These are phyloP conservation scores for Gryllus bimaculatus DNA, from an alignment of 1,140 invertebrate species.

Conservation along the genomic window DNA sequence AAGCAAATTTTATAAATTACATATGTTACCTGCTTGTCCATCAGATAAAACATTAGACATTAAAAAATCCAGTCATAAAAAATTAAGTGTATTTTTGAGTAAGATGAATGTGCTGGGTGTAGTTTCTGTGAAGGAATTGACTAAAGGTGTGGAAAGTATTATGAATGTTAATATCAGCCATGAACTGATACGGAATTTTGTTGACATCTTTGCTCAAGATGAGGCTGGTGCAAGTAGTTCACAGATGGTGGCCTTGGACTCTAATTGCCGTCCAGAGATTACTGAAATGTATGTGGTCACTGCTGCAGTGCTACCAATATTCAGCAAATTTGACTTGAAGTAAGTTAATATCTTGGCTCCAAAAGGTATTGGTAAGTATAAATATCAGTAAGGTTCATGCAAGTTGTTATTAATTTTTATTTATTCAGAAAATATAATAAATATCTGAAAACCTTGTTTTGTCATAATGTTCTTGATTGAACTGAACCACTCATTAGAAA, in stretches of 20 bases:
- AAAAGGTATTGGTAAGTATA: slow-evolving; percentile 15
- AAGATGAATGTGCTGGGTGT: slow-evolving; percentile 48
- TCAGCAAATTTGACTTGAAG: slow-evolving; percentile 34
- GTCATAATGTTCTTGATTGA: too few species aligned
- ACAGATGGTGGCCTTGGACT: slow-evolving; percentile 28
- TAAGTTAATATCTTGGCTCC: not conserved
- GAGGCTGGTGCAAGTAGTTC: slow-evolving; percentile 19
- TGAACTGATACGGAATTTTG: slow-evolving; percentile 38
- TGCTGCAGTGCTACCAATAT: slow-evolving; percentile 50
- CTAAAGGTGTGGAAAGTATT: slow-evolving; percentile 64
- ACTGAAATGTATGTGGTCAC: slow-evolving; percentile 62
- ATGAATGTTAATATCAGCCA: slow-evolving; percentile 45
- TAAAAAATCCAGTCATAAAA: slow-evolving; percentile 84
- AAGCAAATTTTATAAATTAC: slow-evolving; percentile 68
- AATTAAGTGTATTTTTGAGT: slow-evolving; percentile 70
- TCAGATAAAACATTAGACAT: slow-evolving; percentile 59
- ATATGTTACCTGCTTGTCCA: slow-evolving; percentile 66
- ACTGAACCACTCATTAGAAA: too few species aligned
- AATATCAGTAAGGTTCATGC: slow-evolving; percentile 21
- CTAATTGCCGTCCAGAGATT: slow-evolving; percentile 39
- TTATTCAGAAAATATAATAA: not conserved
- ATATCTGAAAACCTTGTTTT: too few species aligned
- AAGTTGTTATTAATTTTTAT: not conserved
- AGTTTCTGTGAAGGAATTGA: slow-evolving; percentile 55
- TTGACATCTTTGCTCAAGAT: slow-evolving; percentile 34